A percentile compares a stretch with the other conserved stretches of the same genome.
Evolutionary conservation across 2,113 vertebrate genomes (phyloP).

Genomic region (Pardalotus punctatus): DNA sequence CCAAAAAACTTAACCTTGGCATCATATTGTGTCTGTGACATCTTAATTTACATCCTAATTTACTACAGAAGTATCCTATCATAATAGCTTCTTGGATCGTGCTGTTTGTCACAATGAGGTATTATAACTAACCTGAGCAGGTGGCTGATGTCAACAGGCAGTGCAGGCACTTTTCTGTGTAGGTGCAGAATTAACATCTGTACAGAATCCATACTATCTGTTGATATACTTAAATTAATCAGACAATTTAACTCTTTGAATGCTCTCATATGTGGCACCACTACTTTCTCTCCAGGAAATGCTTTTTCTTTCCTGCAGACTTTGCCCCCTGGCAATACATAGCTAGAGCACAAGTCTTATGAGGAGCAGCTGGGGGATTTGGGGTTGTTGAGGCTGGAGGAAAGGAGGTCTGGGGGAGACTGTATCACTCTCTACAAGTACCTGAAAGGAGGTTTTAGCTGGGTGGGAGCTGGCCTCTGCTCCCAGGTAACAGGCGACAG

Average conservation of each 20-base stretch:
- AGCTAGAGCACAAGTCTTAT: background rate
- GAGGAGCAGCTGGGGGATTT: background rate
- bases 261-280: background rate
- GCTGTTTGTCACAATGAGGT: conserved; percentile 21
- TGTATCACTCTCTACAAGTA: background rate
- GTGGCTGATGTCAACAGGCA: conserved; percentile 8
- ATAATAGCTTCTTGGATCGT: conserved; percentile 11
- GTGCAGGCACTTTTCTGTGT: background rate
- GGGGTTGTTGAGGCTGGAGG: background rate
- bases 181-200: background rate
- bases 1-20: conserved; percentile 35
- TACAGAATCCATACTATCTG: background rate
- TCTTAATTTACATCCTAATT: conserved; percentile 38
- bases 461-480: fast-evolving
- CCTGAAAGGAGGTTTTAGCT: background rate
- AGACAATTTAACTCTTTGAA: background rate
- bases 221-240: background rate
- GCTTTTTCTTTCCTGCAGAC: background rate
- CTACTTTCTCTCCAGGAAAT: background rate
- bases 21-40: conserved; percentile 13
- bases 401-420: background rate
- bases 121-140: background rate
- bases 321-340: background rate
- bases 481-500: background rate
- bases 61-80: background rate